These are phyloP conservation scores for Crocuta crocuta DNA, from an alignment of 2,113 vertebrate genomes.

Conservation along the genomic window DNA sequence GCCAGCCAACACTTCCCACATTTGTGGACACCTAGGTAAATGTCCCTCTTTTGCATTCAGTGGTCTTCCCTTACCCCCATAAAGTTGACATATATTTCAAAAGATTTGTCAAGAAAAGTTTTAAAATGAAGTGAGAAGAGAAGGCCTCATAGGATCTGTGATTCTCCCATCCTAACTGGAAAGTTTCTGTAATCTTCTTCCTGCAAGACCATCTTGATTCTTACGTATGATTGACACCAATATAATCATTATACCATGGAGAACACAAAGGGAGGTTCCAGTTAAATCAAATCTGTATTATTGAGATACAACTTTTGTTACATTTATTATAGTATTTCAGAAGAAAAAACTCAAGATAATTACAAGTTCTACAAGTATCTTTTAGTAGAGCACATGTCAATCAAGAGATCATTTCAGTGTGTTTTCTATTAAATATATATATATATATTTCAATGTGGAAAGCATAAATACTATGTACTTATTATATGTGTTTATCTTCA, in stretches of 20 bases:
- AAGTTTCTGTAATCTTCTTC: not conserved
- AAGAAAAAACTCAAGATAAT: conserved; percentile 12
- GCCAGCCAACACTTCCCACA: not conserved
- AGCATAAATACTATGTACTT: not conserved
- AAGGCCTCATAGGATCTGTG: accelerated
- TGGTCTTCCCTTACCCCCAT: not conserved
- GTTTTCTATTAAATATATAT: not conserved
- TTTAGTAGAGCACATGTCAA: not conserved
- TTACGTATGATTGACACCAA: not conserved
- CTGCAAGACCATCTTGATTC: not conserved
- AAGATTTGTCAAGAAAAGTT: not conserved
- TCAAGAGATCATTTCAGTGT: not conserved
- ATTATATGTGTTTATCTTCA: not conserved
- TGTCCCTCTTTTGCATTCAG: not conserved
- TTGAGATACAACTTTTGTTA: not conserved
- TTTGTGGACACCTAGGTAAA: not conserved
- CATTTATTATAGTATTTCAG: conserved; percentile 19
- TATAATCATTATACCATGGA: not conserved
- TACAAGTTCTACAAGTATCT: not conserved
- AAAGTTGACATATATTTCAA: not conserved
- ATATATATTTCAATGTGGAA: not conserved
- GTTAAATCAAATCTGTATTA: conserved; percentile 21
- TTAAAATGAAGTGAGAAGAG: not conserved
- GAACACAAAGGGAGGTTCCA: not conserved
- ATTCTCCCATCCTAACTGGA: not conserved